Conservation (phyloP, 1,140 invertebrate genomes). For the Drosophila orosa region DNA sequence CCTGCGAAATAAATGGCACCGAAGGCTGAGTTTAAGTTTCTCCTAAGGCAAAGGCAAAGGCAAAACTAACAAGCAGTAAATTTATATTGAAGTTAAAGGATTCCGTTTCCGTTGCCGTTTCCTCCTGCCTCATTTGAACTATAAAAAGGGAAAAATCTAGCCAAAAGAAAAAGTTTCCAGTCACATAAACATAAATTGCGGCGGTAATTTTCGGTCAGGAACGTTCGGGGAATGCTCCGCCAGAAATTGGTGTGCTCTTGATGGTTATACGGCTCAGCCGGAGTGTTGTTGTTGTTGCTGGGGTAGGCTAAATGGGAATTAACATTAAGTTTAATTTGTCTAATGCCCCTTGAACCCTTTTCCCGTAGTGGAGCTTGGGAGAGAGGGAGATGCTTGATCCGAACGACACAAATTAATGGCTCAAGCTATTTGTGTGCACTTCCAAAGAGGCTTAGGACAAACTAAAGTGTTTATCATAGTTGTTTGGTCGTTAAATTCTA, state of each 20-base stretch:
- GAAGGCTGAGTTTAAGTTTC: slow-evolving; percentile 57
- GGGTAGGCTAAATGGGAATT: slow-evolving; percentile 50
- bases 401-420: slow-evolving; percentile 36
- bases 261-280: slow-evolving; percentile 51
- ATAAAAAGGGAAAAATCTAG: slow-evolving; percentile 52
- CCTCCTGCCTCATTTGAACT: slow-evolving; percentile 71
- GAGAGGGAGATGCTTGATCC: not conserved
- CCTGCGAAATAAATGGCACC: slow-evolving; percentile 46
- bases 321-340: slow-evolving; percentile 77
- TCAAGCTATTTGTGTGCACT: slow-evolving; percentile 19
- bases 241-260: slow-evolving; percentile 45
- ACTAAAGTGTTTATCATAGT: slow-evolving; percentile 30
- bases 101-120: slow-evolving; percentile 21
- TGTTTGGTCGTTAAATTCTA: slow-evolving; percentile 17
- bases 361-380: not conserved
- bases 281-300: slow-evolving; percentile 41
- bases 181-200: slow-evolving; percentile 81
- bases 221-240: slow-evolving; percentile 32
- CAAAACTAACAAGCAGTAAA: slow-evolving; percentile 67
- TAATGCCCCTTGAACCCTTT: slow-evolving; percentile 64
- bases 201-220: slow-evolving; percentile 74
- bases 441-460: not conserved
- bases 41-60: slow-evolving; percentile 14
- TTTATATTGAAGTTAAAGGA: slow-evolving; percentile 64
- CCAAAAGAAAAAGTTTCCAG: slow-evolving; percentile 66